Conservation (phyloP, 2,797 vertebrate genomes). For the Gymnopithys bicolor region DNA sequence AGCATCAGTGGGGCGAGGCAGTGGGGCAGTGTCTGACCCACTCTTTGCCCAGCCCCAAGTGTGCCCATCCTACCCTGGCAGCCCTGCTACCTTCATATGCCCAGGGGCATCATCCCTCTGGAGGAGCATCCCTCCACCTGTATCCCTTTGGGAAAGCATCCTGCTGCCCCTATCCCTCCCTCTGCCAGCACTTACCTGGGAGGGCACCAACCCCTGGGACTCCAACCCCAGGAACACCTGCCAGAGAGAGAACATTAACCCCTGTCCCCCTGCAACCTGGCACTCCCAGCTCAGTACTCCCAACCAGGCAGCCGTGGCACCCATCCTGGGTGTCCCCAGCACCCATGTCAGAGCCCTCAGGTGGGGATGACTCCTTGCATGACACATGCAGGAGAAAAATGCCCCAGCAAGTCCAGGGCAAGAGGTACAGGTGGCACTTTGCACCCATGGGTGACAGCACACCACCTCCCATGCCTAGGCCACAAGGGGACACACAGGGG, state of each 20-base stretch:
- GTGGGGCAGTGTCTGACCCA: accelerated
- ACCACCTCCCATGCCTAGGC: background rate
- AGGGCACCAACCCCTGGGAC: slow-evolving; percentile 32
- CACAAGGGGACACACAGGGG: accelerated
- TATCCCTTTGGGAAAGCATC: background rate
- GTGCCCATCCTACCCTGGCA: background rate
- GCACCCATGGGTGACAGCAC: background rate
- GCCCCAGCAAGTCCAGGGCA: background rate
- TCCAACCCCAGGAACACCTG: slow-evolving; percentile 51
- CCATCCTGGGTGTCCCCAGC: background rate
- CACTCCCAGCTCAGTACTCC: background rate
- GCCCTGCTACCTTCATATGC: accelerated
- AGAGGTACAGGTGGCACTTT: background rate
- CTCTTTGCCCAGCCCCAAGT: background rate
- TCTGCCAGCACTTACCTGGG: slow-evolving; percentile 33
- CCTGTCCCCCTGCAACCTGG: accelerated
- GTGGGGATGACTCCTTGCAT: background rate
- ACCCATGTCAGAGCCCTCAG: background rate
- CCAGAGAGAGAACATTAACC: background rate
- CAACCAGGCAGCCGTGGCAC: background rate
- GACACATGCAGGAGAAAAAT: background rate
- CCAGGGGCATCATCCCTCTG: background rate
- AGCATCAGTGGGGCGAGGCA: background rate
- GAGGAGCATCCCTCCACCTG: background rate
- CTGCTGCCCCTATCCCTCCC: background rate